phyloP scores from a whole-genome alignment of 2,888 invertebrate genomes.

The Torymus tubicola region DNA sequence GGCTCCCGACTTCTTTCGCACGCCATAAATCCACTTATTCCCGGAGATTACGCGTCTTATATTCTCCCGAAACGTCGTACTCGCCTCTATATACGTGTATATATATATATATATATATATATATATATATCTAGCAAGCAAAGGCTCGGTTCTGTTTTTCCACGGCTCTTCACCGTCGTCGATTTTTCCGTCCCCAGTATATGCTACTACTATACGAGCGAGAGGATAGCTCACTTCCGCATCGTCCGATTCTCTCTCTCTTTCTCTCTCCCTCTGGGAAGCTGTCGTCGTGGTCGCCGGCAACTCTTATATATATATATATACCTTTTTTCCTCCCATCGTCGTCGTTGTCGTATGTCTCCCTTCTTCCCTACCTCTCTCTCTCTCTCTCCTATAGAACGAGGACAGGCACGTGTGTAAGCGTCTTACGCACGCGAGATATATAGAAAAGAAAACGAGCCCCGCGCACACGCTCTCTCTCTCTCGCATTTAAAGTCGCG shows the following conservation, averaged over 20 bases:
- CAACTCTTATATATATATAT: too few relatives aligned
- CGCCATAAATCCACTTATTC: slow-evolving; percentile 62
- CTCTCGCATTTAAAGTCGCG: too few relatives aligned
- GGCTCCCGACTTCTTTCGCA: slow-evolving; percentile 50
- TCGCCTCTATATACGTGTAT: slow-evolving; percentile 5
- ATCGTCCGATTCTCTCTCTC: slow-evolving; percentile 13
- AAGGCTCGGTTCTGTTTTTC: slow-evolving; percentile 27
- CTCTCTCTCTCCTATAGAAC: too few relatives aligned
- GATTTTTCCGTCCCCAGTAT: slow-evolving; percentile 1
- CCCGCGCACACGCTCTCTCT: neutral
- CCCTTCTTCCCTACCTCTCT: too few relatives aligned
- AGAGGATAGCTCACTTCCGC: slow-evolving; percentile 40
- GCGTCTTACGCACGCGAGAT: too few relatives aligned
- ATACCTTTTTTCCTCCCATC: too few relatives aligned
- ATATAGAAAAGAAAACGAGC: neutral
- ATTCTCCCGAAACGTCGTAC: slow-evolving; percentile 55
- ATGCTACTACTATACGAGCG: neutral
- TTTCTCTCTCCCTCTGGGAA: slow-evolving; percentile 10
- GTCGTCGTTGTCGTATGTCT: too few relatives aligned
- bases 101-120: slow-evolving; percentile 22
- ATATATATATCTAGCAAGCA: slow-evolving; percentile 25
- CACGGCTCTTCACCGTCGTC: slow-evolving; percentile 2
- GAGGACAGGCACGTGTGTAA: too few relatives aligned
- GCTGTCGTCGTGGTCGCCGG: too few relatives aligned
- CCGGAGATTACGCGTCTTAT: slow-evolving; percentile 59